Evolutionary conservation across 2,888 invertebrate genomes (phyloP).

Genomic region (Petrophora chlorosata): DNA sequence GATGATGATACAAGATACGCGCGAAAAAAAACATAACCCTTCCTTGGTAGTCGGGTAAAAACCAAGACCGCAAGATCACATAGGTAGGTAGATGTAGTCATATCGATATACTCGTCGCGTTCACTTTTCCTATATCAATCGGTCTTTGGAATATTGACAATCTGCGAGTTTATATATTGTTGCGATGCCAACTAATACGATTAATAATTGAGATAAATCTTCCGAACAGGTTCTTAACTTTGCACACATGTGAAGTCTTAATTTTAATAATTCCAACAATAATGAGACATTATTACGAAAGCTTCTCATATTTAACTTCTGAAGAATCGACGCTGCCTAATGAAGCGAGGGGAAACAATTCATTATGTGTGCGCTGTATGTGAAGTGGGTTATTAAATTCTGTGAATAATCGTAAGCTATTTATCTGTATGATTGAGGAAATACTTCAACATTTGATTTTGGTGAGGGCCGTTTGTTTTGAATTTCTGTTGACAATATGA

Average conservation of each 20-base stretch:
- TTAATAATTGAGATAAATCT: conserved; percentile 42
- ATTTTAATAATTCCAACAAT: conserved; percentile 71
- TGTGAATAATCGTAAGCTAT: conserved; percentile 23
- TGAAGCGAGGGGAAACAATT: conserved; percentile 55
- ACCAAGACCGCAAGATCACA: too few relatives aligned
- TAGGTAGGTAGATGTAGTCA: too few relatives aligned
- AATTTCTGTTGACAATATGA: too few relatives aligned
- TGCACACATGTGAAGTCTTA: conserved; percentile 43
- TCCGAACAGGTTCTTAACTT: conserved; percentile 22
- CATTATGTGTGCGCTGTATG: conserved; percentile 21
- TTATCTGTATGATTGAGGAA: not conserved
- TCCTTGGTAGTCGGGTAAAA: too few relatives aligned
- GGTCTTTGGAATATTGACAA: too few relatives aligned
- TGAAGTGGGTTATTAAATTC: conserved; percentile 30
- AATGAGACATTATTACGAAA: conserved; percentile 75
- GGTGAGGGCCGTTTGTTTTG: not conserved
- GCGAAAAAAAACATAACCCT: too few relatives aligned
- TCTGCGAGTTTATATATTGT: not conserved
- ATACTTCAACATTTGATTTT: not conserved
- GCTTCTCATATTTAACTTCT: conserved; percentile 72
- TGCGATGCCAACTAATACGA: conserved; percentile 21
- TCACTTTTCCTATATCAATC: too few relatives aligned
- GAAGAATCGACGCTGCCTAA: conserved; percentile 70
- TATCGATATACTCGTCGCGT: too few relatives aligned
- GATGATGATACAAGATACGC: too few relatives aligned